Percentiles rank a stretch among this genome's conserved stretches.
These are phyloP conservation scores for Serinus canaria DNA, from an alignment of 2,113 vertebrate species.

Conservation along the genomic window DNA sequence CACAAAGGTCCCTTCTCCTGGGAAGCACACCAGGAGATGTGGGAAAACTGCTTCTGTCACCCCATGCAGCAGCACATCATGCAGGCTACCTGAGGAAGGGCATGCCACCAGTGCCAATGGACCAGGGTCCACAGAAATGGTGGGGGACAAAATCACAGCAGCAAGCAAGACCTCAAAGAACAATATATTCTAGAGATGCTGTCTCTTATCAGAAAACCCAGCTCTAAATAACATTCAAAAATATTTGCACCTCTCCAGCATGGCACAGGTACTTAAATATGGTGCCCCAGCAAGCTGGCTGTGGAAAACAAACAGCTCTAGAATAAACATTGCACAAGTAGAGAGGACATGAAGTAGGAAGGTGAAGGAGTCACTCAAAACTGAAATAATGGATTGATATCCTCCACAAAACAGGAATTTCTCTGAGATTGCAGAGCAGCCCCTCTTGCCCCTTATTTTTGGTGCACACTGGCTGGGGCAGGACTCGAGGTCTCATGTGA, in stretches of 20 bases:
- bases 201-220: background rate
- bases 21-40: background rate
- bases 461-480: accelerated
- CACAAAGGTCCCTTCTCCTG: background rate
- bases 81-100: background rate
- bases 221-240: background rate
- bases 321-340: background rate
- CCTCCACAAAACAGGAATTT: background rate
- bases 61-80: background rate
- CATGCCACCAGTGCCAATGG: accelerated
- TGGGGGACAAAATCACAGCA: background rate
- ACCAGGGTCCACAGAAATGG: background rate
- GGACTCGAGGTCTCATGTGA: accelerated
- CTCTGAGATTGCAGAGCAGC: background rate
- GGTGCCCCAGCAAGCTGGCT: background rate
- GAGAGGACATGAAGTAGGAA: background rate
- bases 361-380: background rate
- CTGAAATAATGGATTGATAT: background rate
- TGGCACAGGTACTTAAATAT: background rate
- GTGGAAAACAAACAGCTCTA: background rate
- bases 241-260: background rate
- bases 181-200: background rate
- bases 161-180: background rate
- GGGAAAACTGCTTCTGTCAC: background rate
- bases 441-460: background rate